These are phyloP conservation scores for Boloria euphrosyne DNA, from an alignment of 2,888 invertebrate genomes.

Conservation along the genomic window DNA sequence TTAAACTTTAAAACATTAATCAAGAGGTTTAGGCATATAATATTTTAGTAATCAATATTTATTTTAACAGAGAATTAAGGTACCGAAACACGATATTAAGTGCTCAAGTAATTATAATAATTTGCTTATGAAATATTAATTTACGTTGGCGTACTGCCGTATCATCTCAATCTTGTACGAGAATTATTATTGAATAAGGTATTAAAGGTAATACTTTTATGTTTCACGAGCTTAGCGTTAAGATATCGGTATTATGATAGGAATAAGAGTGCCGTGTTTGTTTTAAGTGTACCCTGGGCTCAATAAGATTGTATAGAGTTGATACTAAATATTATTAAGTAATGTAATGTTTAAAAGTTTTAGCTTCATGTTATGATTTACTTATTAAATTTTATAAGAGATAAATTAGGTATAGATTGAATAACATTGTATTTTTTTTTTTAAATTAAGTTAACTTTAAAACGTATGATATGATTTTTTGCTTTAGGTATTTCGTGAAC, in stretches of 20 bases:
- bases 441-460: no score
- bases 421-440: no score
- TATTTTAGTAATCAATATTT: slow-evolving; percentile 12
- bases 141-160: slow-evolving; percentile 52
- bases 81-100: slow-evolving; percentile 30
- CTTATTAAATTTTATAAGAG: no score
- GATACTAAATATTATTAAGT: no score
- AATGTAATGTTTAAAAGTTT: no score
- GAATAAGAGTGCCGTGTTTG: slow-evolving; percentile 54
- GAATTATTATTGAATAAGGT: slow-evolving; percentile 75
- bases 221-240: slow-evolving; percentile 40
- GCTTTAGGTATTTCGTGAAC: no score
- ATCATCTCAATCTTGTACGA: slow-evolving; percentile 53
- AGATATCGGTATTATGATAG: slow-evolving; percentile 56
- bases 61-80: slow-evolving; percentile 23
- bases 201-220: slow-evolving; percentile 56
- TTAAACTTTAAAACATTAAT: neutral
- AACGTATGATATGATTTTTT: no score
- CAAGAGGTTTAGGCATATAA: neutral
- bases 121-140: slow-evolving; percentile 68
- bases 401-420: no score
- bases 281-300: slow-evolving; percentile 54
- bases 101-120: slow-evolving; percentile 64
- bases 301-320: slow-evolving; percentile 17
- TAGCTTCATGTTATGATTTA: no score